Evolutionary conservation across 1,140 invertebrate species (phyloP).

Genomic region (Diorhabda elongata): DNA sequence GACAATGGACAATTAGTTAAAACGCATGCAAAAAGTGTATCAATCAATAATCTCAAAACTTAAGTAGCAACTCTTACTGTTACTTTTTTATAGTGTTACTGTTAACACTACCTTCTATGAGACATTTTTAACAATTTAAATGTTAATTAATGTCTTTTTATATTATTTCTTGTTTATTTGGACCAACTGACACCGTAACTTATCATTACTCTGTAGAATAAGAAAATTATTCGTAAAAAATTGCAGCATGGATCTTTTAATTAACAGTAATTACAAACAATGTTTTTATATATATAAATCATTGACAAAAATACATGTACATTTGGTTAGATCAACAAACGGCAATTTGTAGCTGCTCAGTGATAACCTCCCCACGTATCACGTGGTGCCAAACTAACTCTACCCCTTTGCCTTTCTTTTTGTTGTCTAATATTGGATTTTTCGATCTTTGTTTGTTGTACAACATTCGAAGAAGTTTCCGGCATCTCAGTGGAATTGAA

Average conservation of each 20-base stretch:
- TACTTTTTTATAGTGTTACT: too few relatives aligned
- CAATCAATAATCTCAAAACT: too few relatives aligned
- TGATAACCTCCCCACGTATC: conserved; percentile 35
- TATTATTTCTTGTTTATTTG: too few relatives aligned
- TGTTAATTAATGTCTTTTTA: too few relatives aligned
- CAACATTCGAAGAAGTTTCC: conserved; percentile 8
- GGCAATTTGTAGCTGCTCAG: conserved; percentile 1
- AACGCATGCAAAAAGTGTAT: too few relatives aligned
- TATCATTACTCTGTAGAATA: neutral
- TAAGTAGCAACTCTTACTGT: too few relatives aligned
- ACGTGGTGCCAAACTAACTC: conserved; percentile 16
- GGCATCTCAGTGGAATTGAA: conserved; percentile 1
- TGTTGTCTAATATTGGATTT: conserved; percentile 8
- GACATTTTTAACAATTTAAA: too few relatives aligned
- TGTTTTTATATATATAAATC: neutral
- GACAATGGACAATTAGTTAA: too few relatives aligned
- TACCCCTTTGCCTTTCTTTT: conserved; percentile 1
- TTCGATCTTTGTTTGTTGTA: conserved; percentile 16
- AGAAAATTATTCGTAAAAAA: neutral
- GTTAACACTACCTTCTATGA: too few relatives aligned
- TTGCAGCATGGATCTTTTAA: neutral
- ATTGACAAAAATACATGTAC: too few relatives aligned
- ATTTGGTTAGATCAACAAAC: neutral
- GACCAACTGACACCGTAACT: neutral
- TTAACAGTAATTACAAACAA: neutral